These are phyloP conservation scores for Cataglyphis rosenhaueri DNA, from an alignment of 2,888 invertebrate genomes.

Conservation along the genomic window DNA sequence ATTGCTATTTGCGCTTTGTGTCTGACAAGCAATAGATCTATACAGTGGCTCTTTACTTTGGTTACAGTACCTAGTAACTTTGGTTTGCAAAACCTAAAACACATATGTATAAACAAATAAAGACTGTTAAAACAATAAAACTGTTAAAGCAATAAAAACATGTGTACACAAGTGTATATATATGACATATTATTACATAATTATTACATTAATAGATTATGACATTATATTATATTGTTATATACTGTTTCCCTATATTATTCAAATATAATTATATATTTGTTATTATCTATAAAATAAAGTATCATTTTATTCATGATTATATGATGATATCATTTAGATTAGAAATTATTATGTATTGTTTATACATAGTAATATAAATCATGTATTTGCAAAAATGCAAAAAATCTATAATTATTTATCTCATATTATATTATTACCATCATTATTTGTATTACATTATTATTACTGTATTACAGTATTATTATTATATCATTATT, in stretches of 20 bases:
- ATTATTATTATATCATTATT: not conserved
- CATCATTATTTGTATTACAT: not conserved
- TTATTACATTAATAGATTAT: not conserved
- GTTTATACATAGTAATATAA: not conserved
- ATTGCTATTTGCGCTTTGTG: constrained; percentile 76
- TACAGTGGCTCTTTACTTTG: constrained; percentile 47
- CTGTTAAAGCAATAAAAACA: no score
- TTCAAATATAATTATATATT: not conserved
- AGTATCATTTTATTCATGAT: not conserved
- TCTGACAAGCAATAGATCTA: constrained; percentile 55
- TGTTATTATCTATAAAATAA: not conserved
- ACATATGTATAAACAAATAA: not conserved
- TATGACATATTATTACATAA: not conserved
- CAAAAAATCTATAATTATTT: not conserved
- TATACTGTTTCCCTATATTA: not conserved
- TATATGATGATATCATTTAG: not conserved
- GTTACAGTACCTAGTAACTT: constrained; percentile 45
- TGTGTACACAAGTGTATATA: not conserved
- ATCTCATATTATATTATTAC: not conserved
- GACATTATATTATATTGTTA: not conserved
- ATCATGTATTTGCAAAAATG: not conserved
- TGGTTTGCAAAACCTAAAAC: constrained; percentile 64
- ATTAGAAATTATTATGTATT: not conserved
- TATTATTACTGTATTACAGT: not conserved
- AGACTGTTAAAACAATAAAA: not conserved